Percentiles rank a stretch among this genome's conserved stretches.
Evolutionary conservation across 2,113 vertebrate species (phyloP).

Genomic region (Vimba vimba): DNA sequence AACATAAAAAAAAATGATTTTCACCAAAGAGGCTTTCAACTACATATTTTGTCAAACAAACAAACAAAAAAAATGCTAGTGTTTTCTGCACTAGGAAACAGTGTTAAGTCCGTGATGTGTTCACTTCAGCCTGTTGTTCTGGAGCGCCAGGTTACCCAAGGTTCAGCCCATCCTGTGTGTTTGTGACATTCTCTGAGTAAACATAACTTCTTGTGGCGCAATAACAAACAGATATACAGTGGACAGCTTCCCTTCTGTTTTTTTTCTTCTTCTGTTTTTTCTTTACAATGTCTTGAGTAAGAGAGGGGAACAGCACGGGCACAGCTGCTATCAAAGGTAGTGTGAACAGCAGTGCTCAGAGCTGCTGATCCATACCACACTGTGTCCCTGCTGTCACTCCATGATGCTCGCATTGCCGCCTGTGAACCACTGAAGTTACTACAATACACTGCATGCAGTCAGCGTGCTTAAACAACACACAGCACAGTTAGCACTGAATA

Average conservation of each 20-base stretch:
- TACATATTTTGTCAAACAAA: neutral
- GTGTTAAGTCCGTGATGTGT: neutral
- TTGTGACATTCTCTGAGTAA: constrained; percentile 34
- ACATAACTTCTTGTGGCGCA: constrained; percentile 1
- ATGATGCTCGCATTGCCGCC: constrained; percentile 4
- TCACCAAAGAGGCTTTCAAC: too few relatives aligned
- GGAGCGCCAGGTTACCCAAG: constrained; percentile 6
- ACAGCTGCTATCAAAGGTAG: constrained; percentile 39
- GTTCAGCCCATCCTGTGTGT: neutral
- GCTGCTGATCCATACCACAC: constrained; percentile 23
- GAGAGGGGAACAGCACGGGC: constrained; percentile 18
- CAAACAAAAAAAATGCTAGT: too few relatives aligned
- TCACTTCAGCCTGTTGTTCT: constrained; percentile 7
- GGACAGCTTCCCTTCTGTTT: constrained; percentile 7
- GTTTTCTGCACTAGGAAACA: neutral
- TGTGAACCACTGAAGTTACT: constrained; percentile 25
- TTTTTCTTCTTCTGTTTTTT: neutral
- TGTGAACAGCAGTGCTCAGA: constrained; percentile 24
- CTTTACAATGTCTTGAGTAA: constrained; percentile 16
- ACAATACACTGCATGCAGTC: constrained; percentile 27
- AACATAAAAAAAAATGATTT: too few relatives aligned
- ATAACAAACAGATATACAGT: constrained; percentile 35
- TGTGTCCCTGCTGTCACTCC: constrained; percentile 33
- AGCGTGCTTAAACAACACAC: neutral
- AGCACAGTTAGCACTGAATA: neutral